Evolutionary conservation across 2,888 invertebrate species (phyloP).

Genomic region (Folsomia manolachei): DNA sequence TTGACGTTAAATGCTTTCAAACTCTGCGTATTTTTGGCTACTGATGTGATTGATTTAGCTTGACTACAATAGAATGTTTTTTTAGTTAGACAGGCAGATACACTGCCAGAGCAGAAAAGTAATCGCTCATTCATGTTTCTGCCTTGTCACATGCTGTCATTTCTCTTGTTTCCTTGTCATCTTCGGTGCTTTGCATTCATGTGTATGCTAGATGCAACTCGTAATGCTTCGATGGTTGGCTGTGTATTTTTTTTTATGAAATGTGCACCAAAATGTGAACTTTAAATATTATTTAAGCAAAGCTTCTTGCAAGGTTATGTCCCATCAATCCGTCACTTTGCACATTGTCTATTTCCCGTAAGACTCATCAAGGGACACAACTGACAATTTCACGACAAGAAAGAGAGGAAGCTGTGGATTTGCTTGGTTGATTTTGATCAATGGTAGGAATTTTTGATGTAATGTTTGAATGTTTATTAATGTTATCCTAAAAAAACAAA

Average conservation of each 20-base stretch:
- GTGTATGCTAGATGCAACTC: not conserved
- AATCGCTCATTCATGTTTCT: conserved; percentile 13
- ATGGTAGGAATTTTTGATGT: not conserved
- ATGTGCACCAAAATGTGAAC: not conserved
- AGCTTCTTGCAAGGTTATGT: not conserved
- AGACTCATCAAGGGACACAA: not conserved
- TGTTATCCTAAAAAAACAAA: not conserved
- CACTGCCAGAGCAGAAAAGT: too few relatives aligned
- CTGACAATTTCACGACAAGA: not conserved
- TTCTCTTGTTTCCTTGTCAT: conserved; percentile 14
- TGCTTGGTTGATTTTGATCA: not conserved
- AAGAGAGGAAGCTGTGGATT: not conserved
- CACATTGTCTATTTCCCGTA: not conserved
- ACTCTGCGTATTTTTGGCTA: not conserved
- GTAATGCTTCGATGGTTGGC: not conserved
- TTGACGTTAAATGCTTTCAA: too few relatives aligned
- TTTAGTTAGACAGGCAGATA: too few relatives aligned
- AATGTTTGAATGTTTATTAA: not conserved
- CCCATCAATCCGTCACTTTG: not conserved
- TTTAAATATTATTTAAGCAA: not conserved
- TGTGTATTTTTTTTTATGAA: not conserved
- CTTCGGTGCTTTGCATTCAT: not conserved
- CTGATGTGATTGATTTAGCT: conserved; percentile 18
- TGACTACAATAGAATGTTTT: conserved; percentile 7
- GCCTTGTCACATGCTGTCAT: conserved; percentile 16